Evolutionary conservation across 2,113 vertebrate species (phyloP).

Genomic region (Hypanus sabinus): DNA sequence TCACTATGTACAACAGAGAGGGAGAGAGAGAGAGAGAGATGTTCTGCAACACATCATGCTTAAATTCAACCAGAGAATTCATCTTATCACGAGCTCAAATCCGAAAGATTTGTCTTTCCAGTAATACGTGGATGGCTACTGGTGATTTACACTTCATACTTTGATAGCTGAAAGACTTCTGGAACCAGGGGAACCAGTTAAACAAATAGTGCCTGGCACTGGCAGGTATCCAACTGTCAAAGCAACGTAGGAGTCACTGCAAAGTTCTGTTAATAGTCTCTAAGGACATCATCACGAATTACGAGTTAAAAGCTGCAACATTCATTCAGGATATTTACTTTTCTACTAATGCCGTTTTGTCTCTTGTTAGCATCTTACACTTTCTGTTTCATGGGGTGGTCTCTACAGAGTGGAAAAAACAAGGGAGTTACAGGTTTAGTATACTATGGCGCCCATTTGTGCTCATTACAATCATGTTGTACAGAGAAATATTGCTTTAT

Average conservation of each 20-base stretch:
- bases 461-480: background rate
- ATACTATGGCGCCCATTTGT: background rate
- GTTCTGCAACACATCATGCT: too few species aligned
- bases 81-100: background rate
- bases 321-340: background rate
- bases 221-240: too few species aligned
- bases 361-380: background rate
- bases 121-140: background rate
- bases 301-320: background rate
- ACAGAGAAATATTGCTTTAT: background rate
- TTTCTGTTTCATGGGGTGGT: background rate
- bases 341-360: background rate
- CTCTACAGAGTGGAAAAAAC: background rate
- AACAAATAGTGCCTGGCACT: too few species aligned
- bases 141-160: background rate
- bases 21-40: too few species aligned
- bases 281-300: too few species aligned
- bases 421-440: background rate
- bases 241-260: too few species aligned
- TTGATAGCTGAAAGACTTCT: accelerated
- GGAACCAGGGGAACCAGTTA: background rate
- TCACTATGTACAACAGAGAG: too few species aligned
- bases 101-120: background rate
- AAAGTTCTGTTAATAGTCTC: too few species aligned
- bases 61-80: too few species aligned